Conservation (phyloP, 2,797 vertebrate genomes). For the Chelmon rostratus region DNA sequence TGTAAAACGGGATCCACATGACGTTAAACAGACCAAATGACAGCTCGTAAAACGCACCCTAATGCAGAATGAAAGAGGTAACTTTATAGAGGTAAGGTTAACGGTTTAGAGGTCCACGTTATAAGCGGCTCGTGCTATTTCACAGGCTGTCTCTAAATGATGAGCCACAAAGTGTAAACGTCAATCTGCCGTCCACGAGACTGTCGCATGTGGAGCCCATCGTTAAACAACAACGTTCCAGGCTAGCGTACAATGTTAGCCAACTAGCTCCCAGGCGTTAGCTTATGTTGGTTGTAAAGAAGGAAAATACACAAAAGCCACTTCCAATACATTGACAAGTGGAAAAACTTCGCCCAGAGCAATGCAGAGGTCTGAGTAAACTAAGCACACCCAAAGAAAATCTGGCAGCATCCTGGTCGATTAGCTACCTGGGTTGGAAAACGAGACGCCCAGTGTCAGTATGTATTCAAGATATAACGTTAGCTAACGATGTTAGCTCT, state of each 20-base stretch:
- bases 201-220: conserved; percentile 25
- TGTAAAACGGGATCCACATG: neutral
- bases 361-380: conserved; percentile 10
- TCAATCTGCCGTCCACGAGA: conserved; percentile 26
- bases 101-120: neutral
- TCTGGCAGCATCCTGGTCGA: conserved; percentile 56
- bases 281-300: conserved; percentile 55
- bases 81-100: conserved; percentile 4
- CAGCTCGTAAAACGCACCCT: neutral
- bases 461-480: conserved; percentile 61
- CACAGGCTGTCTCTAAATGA: neutral
- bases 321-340: conserved; percentile 65
- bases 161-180: conserved; percentile 13
- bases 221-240: conserved; percentile 38
- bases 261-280: conserved; percentile 71
- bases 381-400: conserved; percentile 10
- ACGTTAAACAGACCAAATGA: conserved; percentile 6
- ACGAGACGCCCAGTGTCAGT: conserved; percentile 71
- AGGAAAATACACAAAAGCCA: conserved; percentile 38
- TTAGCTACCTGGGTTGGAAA: conserved; percentile 52
- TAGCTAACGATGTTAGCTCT: conserved; percentile 77
- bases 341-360: conserved; percentile 47
- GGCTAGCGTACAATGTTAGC: conserved; percentile 71
- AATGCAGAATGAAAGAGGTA: neutral
- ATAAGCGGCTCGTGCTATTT: neutral